Base-by-base conservation (phyloP, 30 jellyfish, hydroid and myxozoan species). In the Aurelia sp. region DNA sequence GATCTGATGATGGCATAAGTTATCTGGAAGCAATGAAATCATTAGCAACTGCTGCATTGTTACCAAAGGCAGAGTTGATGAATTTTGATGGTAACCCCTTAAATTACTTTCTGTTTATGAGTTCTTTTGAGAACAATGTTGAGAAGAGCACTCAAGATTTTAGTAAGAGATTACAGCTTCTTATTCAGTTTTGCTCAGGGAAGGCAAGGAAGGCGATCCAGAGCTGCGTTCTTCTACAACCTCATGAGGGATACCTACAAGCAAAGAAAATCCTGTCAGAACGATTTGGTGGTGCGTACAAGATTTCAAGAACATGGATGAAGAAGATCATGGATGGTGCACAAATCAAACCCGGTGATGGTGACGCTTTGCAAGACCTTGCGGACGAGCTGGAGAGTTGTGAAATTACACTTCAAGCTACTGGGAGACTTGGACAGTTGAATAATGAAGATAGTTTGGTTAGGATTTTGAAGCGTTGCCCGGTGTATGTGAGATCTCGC, bases 381-480 rank as follows among this genome's bases (percentile, higher is more conserved):
- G 90, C 90, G 3, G 90, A 79, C 35, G 90, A 79, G 18, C 48
- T 79, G 81, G 80, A 79, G 70, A 79, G 24, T 50, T 62, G 90
- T 41, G 58, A 79, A 48, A 63, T 64, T 27, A 61, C 90, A 24
- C 58, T 61, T n/a, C 55, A 61, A 66, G 90, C 81, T 9, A 79
- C 90, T 11, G 90, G 81, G 27, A 19, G 81, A 79, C 41, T 81
- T 0, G 24, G 55, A 2, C 83, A 64, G 33, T 44, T 65, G 44
- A 81, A 81, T 64, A 47, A 81, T 40, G 91, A 81, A 81, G 91
- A 81, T 22, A 48, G 84, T 41, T 38, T 64, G 73, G 83, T 81
- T 16, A 64, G 63, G 5, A 64, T 81, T 38, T 6, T 81, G 44
- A 20, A 81, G 65, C 17, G 76, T 11, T 81, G 91, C 40, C 84